phyloP scores from a whole-genome alignment of 2,113 vertebrate species.

The Rattus rattus region DNA sequence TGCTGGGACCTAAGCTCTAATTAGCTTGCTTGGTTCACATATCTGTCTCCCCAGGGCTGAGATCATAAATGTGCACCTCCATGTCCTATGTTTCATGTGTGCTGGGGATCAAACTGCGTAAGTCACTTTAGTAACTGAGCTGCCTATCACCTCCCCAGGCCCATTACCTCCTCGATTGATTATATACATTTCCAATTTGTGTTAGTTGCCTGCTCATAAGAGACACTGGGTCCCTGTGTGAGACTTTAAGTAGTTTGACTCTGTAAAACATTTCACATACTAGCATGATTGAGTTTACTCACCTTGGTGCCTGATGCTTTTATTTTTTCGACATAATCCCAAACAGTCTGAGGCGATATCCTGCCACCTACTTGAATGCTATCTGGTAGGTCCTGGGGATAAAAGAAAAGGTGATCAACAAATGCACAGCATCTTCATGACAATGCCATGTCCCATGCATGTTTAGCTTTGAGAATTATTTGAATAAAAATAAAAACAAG shows the following conservation, averaged over 20 bases:
- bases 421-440: neutral
- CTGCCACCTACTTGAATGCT: constrained; percentile 97
- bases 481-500: constrained; percentile 23
- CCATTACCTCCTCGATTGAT: neutral
- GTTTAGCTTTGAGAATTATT: constrained; percentile 31
- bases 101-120: neutral
- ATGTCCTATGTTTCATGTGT: neutral
- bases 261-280: neutral
- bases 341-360: constrained; percentile 97
- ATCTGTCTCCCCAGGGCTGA: neutral
- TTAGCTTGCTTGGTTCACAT: neutral
- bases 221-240: neutral
- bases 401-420: neutral
- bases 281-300: constrained; percentile 48
- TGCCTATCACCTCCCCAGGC: too few species aligned
- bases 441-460: constrained; percentile 20
- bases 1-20: neutral
- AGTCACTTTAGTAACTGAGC: neutral
- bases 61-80: neutral
- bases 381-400: constrained; percentile 94
- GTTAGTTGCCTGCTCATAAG: neutral
- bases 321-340: constrained; percentile 99
- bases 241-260: neutral
- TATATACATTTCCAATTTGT: neutral
- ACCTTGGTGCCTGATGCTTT: constrained; percentile 99